Base-by-base conservation (phyloP, 1,140 invertebrate species). In the Drosophila sucinea region DNA sequence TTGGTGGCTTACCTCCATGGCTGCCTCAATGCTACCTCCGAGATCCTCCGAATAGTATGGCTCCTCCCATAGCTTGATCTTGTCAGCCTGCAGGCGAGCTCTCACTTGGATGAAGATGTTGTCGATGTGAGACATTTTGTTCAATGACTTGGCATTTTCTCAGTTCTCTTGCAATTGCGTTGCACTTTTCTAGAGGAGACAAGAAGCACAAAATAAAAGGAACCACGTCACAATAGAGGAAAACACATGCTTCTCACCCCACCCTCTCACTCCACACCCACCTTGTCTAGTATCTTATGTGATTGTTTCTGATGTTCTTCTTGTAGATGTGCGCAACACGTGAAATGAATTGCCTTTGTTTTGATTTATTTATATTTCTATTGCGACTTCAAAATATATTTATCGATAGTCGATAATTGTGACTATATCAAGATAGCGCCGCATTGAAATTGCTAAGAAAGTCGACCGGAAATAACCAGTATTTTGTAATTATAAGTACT, bases 31-130 rank as follows among this genome's bases (percentile, higher is more conserved):
- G 70, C 73, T 91, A 35, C 90, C 68, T 8, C 90, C 68, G 8
- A 91, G 83, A 30, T 92, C 93, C 70, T 94, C 92, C n/a, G 81
- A 83, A 63, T 93, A 94, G 87, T 95, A 97, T 0, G 96, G 96
- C 35, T 94, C 91, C 60, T 95, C 92, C 96, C 96, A 97, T 54
- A 97, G 89, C 84, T 96, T 96, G 1, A 96, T 92, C 73, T 93
- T 93, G 33, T 96, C 94, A 41, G 92, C 87, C 67, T 95, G 95
- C 10, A 96, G 91, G 81, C 94, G 95, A 7, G 94, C 93, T 29
- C 95, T 92, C 17, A 95, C 91, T 91, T 94, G 94, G 60, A 95
- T 94, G 17, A 95, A 89, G 62, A 94, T 85, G 90, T 94, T 94
- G 90, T 95, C 94, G 68, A 94, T 94, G 3, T 86, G 69, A 6